A percentile compares a stretch with the other conserved stretches of the same genome.
Evolutionary conservation across 2,797 vertebrate genomes (phyloP).

Genomic region (Rhinogobio ventralis): DNA sequence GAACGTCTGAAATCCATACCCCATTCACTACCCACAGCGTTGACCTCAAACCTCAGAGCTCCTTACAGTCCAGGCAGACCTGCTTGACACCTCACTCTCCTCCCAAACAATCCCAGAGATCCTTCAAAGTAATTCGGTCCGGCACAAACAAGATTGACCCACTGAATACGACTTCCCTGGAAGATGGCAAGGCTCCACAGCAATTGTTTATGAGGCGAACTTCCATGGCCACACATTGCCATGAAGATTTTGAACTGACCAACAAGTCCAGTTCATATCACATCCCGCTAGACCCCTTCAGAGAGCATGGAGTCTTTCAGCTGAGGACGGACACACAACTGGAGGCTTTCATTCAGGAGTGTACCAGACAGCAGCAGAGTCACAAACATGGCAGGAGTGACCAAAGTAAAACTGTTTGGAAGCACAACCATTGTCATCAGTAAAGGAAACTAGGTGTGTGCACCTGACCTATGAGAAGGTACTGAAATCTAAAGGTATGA

Average conservation of each 20-base stretch:
- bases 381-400: slow-evolving; percentile 52
- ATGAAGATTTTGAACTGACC: slow-evolving; percentile 32
- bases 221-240: background rate
- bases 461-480: slow-evolving; percentile 72
- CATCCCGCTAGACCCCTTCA: slow-evolving; percentile 60
- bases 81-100: background rate
- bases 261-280: slow-evolving; percentile 10
- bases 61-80: slow-evolving; percentile 5
- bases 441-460: slow-evolving; percentile 51
- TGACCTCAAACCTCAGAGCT: slow-evolving; percentile 24
- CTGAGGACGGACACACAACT: slow-evolving; percentile 73
- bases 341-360: slow-evolving; percentile 60
- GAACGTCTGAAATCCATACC: slow-evolving; percentile 21
- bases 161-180: slow-evolving; percentile 52
- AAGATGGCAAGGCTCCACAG: slow-evolving; percentile 49
- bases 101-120: slow-evolving; percentile 22
- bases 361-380: slow-evolving; percentile 55
- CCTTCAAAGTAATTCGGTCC: background rate
- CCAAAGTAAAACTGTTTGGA: slow-evolving; percentile 70
- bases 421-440: slow-evolving; percentile 68
- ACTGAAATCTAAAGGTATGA: slow-evolving; percentile 69
- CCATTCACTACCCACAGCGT: background rate
- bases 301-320: slow-evolving; percentile 64
- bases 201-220: slow-evolving; percentile 36
- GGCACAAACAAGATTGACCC: background rate